Evolutionary conservation across 2,888 invertebrate genomes (phyloP).

Genomic region (Helleia helle): DNA sequence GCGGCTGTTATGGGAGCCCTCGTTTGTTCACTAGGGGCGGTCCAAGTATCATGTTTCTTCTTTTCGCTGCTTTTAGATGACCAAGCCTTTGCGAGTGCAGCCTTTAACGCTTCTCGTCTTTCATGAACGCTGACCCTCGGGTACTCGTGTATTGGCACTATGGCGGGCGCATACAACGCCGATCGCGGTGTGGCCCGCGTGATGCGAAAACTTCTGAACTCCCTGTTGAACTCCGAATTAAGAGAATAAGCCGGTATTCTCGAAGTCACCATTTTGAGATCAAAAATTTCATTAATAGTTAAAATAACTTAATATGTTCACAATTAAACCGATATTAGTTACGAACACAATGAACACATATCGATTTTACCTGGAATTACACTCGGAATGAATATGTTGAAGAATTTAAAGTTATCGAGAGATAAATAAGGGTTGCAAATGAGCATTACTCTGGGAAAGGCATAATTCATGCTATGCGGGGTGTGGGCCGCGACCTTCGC

Average conservation of each 20-base stretch:
- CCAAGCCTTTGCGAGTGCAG: slow-evolving; percentile 67
- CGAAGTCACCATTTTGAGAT: slow-evolving; percentile 77
- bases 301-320: slow-evolving; percentile 38
- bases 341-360: slow-evolving; percentile 66
- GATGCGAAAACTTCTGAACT: slow-evolving; percentile 74
- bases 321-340: slow-evolving; percentile 51
- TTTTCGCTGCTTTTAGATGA: slow-evolving; percentile 60
- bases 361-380: slow-evolving; percentile 59
- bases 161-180: slow-evolving; percentile 65
- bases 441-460: slow-evolving; percentile 7
- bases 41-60: slow-evolving; percentile 64
- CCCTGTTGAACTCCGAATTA: slow-evolving; percentile 76
- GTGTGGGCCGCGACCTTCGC: slow-evolving; percentile 66
- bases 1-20: slow-evolving; percentile 48
- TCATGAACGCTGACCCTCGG: slow-evolving; percentile 73
- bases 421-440: not conserved
- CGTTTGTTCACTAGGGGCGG: slow-evolving; percentile 51
- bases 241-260: slow-evolving; percentile 77
- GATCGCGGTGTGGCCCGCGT: slow-evolving; percentile 67
- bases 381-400: slow-evolving; percentile 40
- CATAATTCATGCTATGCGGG: slow-evolving; percentile 27
- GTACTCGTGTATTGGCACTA: slow-evolving; percentile 76
- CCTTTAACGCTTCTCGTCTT: slow-evolving; percentile 65
- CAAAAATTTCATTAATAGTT: slow-evolving; percentile 55
- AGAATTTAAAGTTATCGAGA: slow-evolving; percentile 19